Percentiles rank a stretch among this genome's conserved stretches.
Evolutionary conservation across 2,888 invertebrate genomes (phyloP).

Genomic region (Xanthia icteritia): DNA sequence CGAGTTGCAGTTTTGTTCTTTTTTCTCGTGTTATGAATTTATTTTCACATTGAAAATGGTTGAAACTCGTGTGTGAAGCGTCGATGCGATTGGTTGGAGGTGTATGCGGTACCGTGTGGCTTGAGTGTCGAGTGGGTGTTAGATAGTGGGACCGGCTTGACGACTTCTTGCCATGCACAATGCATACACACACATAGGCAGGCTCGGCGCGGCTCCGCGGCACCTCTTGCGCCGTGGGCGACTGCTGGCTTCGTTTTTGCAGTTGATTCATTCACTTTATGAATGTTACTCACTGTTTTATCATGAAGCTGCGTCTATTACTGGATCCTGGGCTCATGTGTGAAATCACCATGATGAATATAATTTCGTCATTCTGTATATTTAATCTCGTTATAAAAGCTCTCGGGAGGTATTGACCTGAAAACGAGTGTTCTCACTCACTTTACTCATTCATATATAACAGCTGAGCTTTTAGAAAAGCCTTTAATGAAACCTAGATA

Average conservation of each 20-base stretch:
- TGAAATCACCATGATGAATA: constrained; percentile 34
- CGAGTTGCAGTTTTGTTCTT: constrained; percentile 52
- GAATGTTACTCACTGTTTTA: constrained; percentile 61
- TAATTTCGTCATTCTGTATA: constrained; percentile 20
- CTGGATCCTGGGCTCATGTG: constrained; percentile 30
- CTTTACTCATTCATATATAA: neutral
- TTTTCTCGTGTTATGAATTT: constrained; percentile 61
- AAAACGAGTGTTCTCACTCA: neutral
- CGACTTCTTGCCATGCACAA: constrained; percentile 76
- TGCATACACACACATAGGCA: constrained; percentile 73
- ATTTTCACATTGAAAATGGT: constrained; percentile 49
- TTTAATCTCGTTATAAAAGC: neutral
- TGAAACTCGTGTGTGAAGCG: constrained; percentile 57
- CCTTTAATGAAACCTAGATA: neutral
- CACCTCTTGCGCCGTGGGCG: constrained; percentile 64
- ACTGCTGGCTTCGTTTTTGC: constrained; percentile 72
- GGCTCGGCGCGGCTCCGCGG: constrained; percentile 47
- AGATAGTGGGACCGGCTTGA: constrained; percentile 84
- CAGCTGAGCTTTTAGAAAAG: neutral
- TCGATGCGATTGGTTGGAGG: constrained; percentile 73
- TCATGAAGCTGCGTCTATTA: constrained; percentile 50
- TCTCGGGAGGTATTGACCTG: constrained; percentile 7
- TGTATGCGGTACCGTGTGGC: constrained; percentile 70
- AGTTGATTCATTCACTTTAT: constrained; percentile 75
- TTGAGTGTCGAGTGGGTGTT: constrained; percentile 80